Evolutionary conservation across 2,113 vertebrate genomes (phyloP), one percentile per base, ranked within the genome.

Genomic region (Pluvialis apricaria): DNA sequence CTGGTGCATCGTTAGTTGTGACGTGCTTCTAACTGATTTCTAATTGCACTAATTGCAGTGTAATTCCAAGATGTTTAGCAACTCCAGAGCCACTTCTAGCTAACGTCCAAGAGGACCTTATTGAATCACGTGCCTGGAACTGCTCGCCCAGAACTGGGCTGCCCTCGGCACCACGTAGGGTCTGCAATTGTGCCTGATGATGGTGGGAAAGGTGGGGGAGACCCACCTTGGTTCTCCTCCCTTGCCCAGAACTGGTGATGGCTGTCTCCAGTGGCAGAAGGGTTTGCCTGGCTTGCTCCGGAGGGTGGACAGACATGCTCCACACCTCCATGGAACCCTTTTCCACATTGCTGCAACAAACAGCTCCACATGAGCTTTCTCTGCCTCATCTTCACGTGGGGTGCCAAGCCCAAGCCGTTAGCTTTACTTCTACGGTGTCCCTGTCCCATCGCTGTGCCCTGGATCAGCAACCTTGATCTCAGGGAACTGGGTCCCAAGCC

Each of bases 101-200:
- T 81, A 20, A n/a, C 0, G 1, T 25, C 24, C 0, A 1, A 70
- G 31, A 55, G 68, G 58, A 71, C 8, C 13, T 76, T 9, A 51
- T 16, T 45, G 70, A 57, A n/a, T 38, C 2, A 0, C 9, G 5
- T 3, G 9, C 13, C 49, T 76, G 83, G 47, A 73, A 40, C 79
- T 51, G 36, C 72, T 52, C 1, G 1, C 29, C 5, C 36, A 36
- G 83, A 29, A 57, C 57, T 44, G 24, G 36, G 36, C 44, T 70
- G 69, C 62, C 51, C 69, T 49, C 0, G 1, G 73, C 31, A 18
- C 8, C 0, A 1, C 8, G 26, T 28, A 16, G 21, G 25, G 51
- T 5, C 79, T 64, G 36, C 21, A 24, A 26, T 5, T 52, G 51
- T 36, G 26, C 31, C 40, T 44, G 62, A 1, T 44, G 21, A 4